Conservation (phyloP, 2,113 vertebrate species). For the Tonatia bakeri region DNA sequence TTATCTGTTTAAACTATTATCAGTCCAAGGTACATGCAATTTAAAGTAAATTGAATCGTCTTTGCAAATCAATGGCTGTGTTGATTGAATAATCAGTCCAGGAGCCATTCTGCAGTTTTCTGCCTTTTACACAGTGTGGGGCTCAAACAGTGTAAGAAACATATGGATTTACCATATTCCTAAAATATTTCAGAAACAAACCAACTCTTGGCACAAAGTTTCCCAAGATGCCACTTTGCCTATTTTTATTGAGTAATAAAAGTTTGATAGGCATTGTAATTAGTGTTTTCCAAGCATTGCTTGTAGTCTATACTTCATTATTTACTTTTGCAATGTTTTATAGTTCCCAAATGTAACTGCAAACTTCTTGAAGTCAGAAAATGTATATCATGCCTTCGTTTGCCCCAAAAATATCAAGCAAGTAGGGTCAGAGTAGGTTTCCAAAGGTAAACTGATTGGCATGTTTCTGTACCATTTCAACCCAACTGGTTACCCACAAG, state of each 20-base stretch:
- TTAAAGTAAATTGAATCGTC: constrained; percentile 13
- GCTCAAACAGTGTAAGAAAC: neutral
- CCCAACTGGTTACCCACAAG: neutral
- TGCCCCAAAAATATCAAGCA: neutral
- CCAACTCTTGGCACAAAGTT: neutral
- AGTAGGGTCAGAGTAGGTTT: neutral
- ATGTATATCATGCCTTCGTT: neutral
- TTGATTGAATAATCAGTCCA: neutral
- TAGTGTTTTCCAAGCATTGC: neutral
- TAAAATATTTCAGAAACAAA: constrained; percentile 35
- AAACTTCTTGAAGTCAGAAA: constrained; percentile 7
- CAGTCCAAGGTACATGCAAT: neutral
- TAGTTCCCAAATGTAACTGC: neutral
- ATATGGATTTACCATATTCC: neutral
- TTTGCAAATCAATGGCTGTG: constrained; percentile 18
- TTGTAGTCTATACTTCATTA: neutral
- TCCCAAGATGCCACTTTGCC: neutral
- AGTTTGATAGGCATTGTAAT: neutral
- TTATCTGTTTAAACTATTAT: constrained; percentile 27
- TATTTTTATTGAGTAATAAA: constrained; percentile 17
- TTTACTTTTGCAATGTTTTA: neutral
- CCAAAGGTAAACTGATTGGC: neutral
- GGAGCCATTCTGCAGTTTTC: neutral
- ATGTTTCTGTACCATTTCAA: neutral
- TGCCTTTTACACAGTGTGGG: neutral